A percentile compares a stretch with the other conserved stretches of the same genome.
These are phyloP conservation scores for Micrastur ruficollis DNA, from an alignment of 2,797 vertebrate genomes.

Conservation along the genomic window DNA sequence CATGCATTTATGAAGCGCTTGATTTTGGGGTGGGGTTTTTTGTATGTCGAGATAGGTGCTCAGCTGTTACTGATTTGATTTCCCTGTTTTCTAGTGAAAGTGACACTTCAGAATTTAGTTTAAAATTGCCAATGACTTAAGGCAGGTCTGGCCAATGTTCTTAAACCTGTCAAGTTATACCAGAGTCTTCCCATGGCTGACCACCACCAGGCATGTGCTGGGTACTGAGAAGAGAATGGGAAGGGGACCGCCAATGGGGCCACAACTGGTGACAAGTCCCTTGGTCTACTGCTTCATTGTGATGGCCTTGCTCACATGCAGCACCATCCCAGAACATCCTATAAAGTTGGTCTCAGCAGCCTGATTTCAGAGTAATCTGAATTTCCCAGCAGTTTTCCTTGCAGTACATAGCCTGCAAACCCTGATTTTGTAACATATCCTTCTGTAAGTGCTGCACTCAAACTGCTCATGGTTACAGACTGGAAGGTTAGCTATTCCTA, in stretches of 20 bases:
- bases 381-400: not conserved
- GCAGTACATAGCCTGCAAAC: not conserved
- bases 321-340: not conserved
- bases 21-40: not conserved
- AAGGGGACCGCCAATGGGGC: not conserved
- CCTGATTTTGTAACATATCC: not conserved
- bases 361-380: not conserved
- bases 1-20: not conserved
- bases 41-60: not conserved
- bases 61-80: not conserved
- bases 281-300: not conserved
- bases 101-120: not conserved
- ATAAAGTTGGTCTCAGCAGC: not conserved
- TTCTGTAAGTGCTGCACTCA: accelerated
- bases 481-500: not conserved
- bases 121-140: not conserved
- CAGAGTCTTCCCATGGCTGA: not conserved
- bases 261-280: not conserved
- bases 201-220: not conserved
- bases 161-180: not conserved
- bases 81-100: not conserved
- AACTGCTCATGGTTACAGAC: not conserved
- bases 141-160: not conserved
- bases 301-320: not conserved
- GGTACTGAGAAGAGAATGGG: not conserved